A percentile compares a stretch with the other conserved stretches of the same genome.
phyloP scores from a whole-genome alignment of 2,113 vertebrate species.

The Pterocles orientalis region DNA sequence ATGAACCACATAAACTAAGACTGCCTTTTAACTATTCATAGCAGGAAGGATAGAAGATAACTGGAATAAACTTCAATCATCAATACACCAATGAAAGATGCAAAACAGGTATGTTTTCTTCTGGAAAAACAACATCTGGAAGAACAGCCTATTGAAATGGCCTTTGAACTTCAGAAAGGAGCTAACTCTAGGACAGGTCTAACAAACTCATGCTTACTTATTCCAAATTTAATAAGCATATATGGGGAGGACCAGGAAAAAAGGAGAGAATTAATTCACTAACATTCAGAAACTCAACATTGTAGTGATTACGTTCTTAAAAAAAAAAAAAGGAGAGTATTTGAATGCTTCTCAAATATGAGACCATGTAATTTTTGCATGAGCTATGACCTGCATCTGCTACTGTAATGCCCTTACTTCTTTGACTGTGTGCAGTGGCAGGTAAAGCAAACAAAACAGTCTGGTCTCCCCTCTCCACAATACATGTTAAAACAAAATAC shows the following conservation, averaged over 20 bases:
- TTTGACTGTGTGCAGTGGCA: not conserved
- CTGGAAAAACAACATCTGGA: not conserved
- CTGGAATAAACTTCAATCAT: not conserved
- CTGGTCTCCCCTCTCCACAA: not conserved
- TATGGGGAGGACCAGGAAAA: not conserved
- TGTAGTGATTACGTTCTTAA: not conserved
- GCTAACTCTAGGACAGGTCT: slow-evolving; percentile 29
- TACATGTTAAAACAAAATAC: not conserved
- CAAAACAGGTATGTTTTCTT: not conserved
- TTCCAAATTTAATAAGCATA: not conserved
- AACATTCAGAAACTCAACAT: not conserved
- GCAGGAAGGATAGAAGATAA: not conserved
- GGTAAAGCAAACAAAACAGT: not conserved
- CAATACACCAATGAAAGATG: not conserved
- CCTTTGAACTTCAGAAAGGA: not conserved
- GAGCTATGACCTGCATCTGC: not conserved
- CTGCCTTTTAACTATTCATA: not conserved
- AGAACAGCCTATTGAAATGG: not conserved
- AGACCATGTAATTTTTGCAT: not conserved
- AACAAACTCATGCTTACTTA: slow-evolving; percentile 8
- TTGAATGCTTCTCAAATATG: not conserved
- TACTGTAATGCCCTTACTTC: rapidly evolving
- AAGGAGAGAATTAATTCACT: not conserved
- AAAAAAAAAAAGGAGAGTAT: not conserved
- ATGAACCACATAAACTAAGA: slow-evolving; percentile 78